Evolutionary conservation across 2,888 invertebrate species (phyloP), one percentile per base, ranked within the genome.

Genomic region (Caenorhabditis afra): DNA sequence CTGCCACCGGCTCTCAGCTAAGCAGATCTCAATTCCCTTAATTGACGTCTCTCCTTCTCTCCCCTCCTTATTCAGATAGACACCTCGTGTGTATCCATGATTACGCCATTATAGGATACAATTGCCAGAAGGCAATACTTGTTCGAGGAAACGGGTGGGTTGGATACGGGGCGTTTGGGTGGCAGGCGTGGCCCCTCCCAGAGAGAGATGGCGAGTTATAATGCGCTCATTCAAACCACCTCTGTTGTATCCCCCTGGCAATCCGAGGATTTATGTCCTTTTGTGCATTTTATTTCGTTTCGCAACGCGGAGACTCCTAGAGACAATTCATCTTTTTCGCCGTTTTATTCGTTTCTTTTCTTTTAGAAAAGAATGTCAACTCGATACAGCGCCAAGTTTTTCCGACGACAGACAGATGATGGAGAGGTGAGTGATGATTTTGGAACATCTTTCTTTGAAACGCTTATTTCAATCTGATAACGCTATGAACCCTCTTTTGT

Each of bases 171-270:
- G 44, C 11, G 47, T 11, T 16, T 14, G n/a, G 47, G 41, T n/a
- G 50, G n/a, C n/a, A n/a, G n/a, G n/a, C n/a, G 3, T 58, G 64
- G 58, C 64, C 73, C 49, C 73, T 58, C 71, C 71, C 73, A 57
- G 57, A 68, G 68, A 3, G 3, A 29, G 29, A 29, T 29, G 29
- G 29, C 3, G 29, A 73, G 73, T 73, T 73, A 73, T 73, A 73
- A 73, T 73, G 45, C 64, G 57, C 73, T 73, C 58, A 73, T 64
- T 73, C 73, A 73, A 58, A 50, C 71, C 52, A 71, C 71, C 53
- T 73, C 58, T 73, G 41, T 49, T 73, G 73, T 64, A 50, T 64
- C 64, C 50, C 45, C 23, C 14, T 12, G 37, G 29, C 49, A 39
- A 53, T 55, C 37, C 45, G 45, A 22, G 18, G 58, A 53, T 44